Evolutionary conservation across 2,797 vertebrate genomes (phyloP).

Genomic region (Coregonus ussuriensis): DNA sequence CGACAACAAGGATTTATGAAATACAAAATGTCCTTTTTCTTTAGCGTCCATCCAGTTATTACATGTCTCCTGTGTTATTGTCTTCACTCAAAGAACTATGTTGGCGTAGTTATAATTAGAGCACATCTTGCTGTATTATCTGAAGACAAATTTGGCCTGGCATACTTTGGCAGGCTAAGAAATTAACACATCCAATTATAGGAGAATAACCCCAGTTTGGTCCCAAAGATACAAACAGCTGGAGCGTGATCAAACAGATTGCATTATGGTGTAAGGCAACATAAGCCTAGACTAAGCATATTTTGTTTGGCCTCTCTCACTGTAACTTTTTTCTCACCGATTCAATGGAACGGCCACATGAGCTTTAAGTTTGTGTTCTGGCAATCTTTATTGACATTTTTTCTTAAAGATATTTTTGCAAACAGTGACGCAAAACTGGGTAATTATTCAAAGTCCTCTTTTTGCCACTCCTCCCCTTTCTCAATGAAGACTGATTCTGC

Average conservation of each 20-base stretch:
- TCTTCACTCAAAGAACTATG: not conserved
- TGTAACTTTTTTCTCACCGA: slow-evolving; percentile 18
- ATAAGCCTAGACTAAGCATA: slow-evolving; percentile 23
- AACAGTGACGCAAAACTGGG: slow-evolving; percentile 29
- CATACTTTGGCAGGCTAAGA: slow-evolving; percentile 31
- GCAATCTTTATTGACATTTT: not conserved
- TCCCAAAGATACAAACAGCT: slow-evolving; percentile 38
- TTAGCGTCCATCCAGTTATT: not conserved
- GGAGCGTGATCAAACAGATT: slow-evolving; percentile 35
- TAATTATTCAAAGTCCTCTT: slow-evolving; percentile 7
- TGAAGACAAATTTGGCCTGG: slow-evolving; percentile 27
- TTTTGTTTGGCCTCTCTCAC: slow-evolving; percentile 11
- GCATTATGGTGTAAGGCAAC: slow-evolving; percentile 20
- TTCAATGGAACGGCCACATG: not conserved
- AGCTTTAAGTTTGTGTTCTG: not conserved
- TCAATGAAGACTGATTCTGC: slow-evolving; percentile 53
- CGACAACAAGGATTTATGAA: not conserved
- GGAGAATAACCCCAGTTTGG: slow-evolving; percentile 19
- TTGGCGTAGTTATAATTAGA: slow-evolving; percentile 23
- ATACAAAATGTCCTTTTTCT: not conserved
- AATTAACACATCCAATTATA: slow-evolving; percentile 53
- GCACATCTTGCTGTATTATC: slow-evolving; percentile 20
- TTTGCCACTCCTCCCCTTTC: slow-evolving; percentile 21
- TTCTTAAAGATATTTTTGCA: slow-evolving; percentile 25
- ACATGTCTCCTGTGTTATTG: not conserved